Conservation (phyloP, 2,888 invertebrate species). For the Euproctis similis region DNA sequence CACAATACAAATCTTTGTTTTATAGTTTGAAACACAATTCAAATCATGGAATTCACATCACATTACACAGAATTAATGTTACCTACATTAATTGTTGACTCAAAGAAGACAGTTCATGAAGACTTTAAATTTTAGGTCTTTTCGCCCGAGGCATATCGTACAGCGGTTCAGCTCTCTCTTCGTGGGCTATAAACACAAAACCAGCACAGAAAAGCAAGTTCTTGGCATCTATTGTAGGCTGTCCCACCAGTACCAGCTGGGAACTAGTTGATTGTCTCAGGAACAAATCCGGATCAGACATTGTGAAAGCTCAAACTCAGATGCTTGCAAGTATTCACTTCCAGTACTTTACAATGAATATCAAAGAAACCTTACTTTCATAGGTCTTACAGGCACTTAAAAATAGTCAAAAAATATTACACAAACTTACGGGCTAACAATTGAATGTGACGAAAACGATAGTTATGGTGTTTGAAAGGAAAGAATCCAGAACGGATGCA, state of each 20-base stretch:
- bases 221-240: slow-evolving; percentile 78
- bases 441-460: too few species aligned
- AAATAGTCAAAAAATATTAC: too few species aligned
- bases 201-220: slow-evolving; percentile 77
- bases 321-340: slow-evolving; percentile 76
- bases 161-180: slow-evolving; percentile 81
- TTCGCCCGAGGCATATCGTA: slow-evolving; percentile 64
- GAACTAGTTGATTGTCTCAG: slow-evolving; percentile 80
- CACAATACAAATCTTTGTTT: too few species aligned
- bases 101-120: neutral
- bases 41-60: neutral
- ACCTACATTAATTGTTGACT: neutral
- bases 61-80: neutral
- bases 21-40: too few species aligned
- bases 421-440: too few species aligned
- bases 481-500: too few species aligned
- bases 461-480: too few species aligned
- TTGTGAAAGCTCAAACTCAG: slow-evolving; percentile 73
- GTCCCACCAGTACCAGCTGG: slow-evolving; percentile 66
- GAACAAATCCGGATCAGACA: slow-evolving; percentile 73
- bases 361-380: too few species aligned
- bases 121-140: too few species aligned
- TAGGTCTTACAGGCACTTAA: too few species aligned
- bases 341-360: too few species aligned
- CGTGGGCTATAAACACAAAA: slow-evolving; percentile 76